These are phyloP conservation scores for Theodoxus fluviatilis DNA, from an alignment of 2,888 invertebrate genomes.

Conservation along the genomic window DNA sequence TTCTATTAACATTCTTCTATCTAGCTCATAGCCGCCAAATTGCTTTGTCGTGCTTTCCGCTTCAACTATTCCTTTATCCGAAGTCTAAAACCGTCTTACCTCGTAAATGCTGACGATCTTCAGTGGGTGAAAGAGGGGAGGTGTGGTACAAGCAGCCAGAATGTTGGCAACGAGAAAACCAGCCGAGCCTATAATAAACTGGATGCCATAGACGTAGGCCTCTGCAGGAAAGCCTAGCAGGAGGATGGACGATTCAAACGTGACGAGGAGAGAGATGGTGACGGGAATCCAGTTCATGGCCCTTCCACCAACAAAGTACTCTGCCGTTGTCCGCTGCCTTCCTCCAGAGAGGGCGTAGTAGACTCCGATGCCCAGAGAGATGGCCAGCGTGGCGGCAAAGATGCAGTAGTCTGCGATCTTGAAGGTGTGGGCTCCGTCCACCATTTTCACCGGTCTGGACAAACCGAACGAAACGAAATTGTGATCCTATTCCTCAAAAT, in stretches of 20 bases:
- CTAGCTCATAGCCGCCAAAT: too few species aligned
- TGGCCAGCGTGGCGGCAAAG: slow-evolving; percentile 33
- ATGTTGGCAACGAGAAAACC: slow-evolving; percentile 41
- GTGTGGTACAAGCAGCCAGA: slow-evolving; percentile 37
- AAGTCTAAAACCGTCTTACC: too few species aligned
- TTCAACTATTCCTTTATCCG: too few species aligned
- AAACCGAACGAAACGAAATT: too few species aligned
- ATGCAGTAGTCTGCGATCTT: slow-evolving; percentile 34
- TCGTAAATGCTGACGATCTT: slow-evolving; percentile 51
- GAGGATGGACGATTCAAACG: slow-evolving; percentile 54
- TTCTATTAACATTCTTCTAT: too few species aligned
- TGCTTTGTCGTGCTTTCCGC: too few species aligned
- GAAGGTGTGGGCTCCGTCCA: slow-evolving; percentile 10
- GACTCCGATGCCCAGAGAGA: slow-evolving; percentile 39
- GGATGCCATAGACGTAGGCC: slow-evolving; percentile 45
- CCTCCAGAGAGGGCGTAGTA: slow-evolving; percentile 32
- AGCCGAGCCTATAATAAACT: slow-evolving; percentile 35
- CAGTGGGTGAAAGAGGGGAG: slow-evolving; percentile 44
- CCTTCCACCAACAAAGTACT: slow-evolving; percentile 45
- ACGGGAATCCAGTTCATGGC: slow-evolving; percentile 44
- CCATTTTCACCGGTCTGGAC: too few species aligned
- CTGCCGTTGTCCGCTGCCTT: slow-evolving; percentile 37
- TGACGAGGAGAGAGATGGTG: slow-evolving; percentile 48
- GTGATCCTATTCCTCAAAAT: too few species aligned
- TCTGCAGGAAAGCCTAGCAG: slow-evolving; percentile 51